Conservation (phyloP, 2,797 vertebrate species). For the Phrynocephalus vlangalii region DNA sequence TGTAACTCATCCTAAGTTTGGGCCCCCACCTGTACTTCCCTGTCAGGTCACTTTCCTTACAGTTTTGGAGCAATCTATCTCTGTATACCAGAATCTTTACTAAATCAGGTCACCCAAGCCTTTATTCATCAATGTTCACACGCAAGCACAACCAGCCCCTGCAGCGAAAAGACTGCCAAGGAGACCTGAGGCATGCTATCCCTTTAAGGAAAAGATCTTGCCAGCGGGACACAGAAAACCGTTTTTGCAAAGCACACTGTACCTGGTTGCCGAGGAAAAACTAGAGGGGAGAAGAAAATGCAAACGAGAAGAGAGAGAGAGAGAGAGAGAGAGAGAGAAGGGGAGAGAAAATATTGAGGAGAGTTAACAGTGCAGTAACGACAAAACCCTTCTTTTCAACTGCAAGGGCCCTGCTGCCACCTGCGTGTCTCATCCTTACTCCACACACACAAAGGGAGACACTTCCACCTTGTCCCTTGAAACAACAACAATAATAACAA, state of each 20-base stretch:
- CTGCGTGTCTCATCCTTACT: fast-evolving
- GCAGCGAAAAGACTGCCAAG: constrained; percentile 67
- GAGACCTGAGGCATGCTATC: constrained; percentile 49
- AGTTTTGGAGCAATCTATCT: not conserved
- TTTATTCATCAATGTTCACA: constrained; percentile 63
- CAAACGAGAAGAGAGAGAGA: constrained; percentile 48
- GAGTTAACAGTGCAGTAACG: constrained; percentile 71
- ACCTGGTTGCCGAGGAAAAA: constrained; percentile 99
- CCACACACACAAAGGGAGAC: not conserved
- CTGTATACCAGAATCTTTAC: constrained; percentile 68
- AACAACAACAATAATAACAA: not conserved
- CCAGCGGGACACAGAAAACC: constrained; percentile 57
- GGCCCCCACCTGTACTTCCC: not conserved
- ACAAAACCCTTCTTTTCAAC: constrained; percentile 54
- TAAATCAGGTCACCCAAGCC: constrained; percentile 64
- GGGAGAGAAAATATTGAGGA: constrained; percentile 77
- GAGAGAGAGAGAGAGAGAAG: constrained; percentile 58
- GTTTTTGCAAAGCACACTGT: constrained; percentile 84
- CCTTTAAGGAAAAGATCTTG: constrained; percentile 46
- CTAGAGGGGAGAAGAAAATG: constrained; percentile 81
- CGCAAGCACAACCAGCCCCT: constrained; percentile 60
- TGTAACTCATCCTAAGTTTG: not conserved
- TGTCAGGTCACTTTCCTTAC: not conserved
- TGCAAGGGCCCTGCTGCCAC: constrained; percentile 36
- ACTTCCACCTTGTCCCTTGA: not conserved